Evolutionary conservation across 2,797 vertebrate species (phyloP).

Genomic region (Halcyon badia): DNA sequence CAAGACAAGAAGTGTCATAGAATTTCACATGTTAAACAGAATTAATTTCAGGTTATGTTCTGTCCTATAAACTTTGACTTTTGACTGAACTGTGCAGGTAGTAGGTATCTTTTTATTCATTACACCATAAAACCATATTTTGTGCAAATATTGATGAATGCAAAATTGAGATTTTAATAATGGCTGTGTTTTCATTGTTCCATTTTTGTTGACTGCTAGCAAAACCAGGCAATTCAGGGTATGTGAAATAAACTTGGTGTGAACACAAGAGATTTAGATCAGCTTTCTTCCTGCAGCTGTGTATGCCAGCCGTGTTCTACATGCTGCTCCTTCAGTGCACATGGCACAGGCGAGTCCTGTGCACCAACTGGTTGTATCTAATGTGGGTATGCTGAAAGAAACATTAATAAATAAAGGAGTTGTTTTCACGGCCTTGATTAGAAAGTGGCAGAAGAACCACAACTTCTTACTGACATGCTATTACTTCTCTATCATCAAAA

Average conservation of each 20-base stretch:
- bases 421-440: not conserved
- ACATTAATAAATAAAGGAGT: not conserved
- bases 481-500: not conserved
- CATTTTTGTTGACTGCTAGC: accelerated
- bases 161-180: not conserved
- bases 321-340: not conserved
- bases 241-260: not conserved
- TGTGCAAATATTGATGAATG: not conserved
- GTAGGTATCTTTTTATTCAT: not conserved
- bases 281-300: not conserved
- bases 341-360: not conserved
- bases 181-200: not conserved
- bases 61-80: not conserved
- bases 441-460: not conserved
- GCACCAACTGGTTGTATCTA: not conserved
- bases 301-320: not conserved
- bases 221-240: not conserved
- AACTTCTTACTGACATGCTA: not conserved
- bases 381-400: not conserved
- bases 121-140: not conserved
- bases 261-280: not conserved
- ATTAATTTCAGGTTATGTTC: not conserved
- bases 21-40: not conserved
- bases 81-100: not conserved
- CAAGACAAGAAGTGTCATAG: not conserved